Evolutionary conservation across 2,888 invertebrate genomes (phyloP), one percentile per base, ranked within the genome.

Genomic region (Elysia crispata): DNA sequence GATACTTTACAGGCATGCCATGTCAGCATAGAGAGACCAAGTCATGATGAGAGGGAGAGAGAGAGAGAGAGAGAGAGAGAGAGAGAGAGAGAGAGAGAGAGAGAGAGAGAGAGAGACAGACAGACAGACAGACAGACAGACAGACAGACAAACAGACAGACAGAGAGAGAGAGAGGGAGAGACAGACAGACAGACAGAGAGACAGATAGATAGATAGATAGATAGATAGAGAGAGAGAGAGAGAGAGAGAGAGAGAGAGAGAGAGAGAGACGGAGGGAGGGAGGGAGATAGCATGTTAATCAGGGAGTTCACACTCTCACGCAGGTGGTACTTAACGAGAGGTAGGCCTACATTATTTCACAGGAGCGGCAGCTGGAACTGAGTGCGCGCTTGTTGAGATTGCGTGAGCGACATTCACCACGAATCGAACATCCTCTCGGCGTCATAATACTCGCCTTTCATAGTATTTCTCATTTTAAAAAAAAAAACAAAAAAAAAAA

Each of bases 101-200:
- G 66, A 49, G 49, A 76, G 33, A 64, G 15, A 33, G 57, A 70
- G 57, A 54, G 13, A 69, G 77, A 77, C 20, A 76, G 76, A 67
- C 41, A 67, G 67, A 76, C 41, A 76, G 50, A 70, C 41, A 57
- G 69, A 70, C 54, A 77, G 33, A 70, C 28, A n/a, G n/a, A n/a
- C n/a, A n/a, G n/a, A n/a, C n/a, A n/a, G n/a, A n/a, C n/a, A n/a
- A n/a, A n/a, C n/a, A 70, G 50, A 70, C 25, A 60, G 25, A 76
- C 33, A 64, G 33, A 76, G 62, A 76, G 31, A 31, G 64, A 76
- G 33, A 64, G 76, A 76, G 23, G 66, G 62, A 49, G 25, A 49
- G 49, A 72, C 49, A 72, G 64, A 70, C 18, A 70, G 70, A 72
- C 20, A 72, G 78, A 25, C 50, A 41, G 49, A n/a, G 64, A 31